Base-by-base conservation (phyloP, 2,888 invertebrate genomes). In the Aspidiotus destructor region DNA sequence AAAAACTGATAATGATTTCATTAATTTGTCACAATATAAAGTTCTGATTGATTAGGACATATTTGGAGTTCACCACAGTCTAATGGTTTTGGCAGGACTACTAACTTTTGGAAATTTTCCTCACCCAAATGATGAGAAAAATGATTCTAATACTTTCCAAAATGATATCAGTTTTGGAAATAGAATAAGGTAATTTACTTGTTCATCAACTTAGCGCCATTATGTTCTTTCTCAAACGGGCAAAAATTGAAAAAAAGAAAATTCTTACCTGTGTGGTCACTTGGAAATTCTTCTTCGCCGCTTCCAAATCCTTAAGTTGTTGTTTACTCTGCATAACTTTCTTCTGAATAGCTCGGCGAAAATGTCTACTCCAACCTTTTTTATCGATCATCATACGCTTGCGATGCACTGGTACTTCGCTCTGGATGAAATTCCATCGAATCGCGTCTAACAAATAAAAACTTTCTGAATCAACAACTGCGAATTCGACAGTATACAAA, bases 341-440 rank as follows among this genome's bases (percentile, higher is more conserved):
- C 77, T 88, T 88, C 76, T 87, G 86, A 72, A 86, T 79, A 75
- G 86, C 86, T 74, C 85, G 84, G 11, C 84, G 81, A 74, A 83
- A 84, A 75, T 80, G 79, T 73, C 82, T 80, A 1, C 81, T 78
- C n/a, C 77, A 76, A 55, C 63, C 70, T 58, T 73, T 73, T 54
- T 74, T 76, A 11, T 71, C 72, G 7, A 73, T 70, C 11, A 72
- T 71, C 42, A 69, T 75, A 52, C 77, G 75, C 72, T 77, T 71
- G 75, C 73, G 80, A 77, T 76, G 84, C 82, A 77, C 84, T 76
- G 75, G 84, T 75, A 80, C 81, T 77, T 87, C 87, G 70, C 91
- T 92, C 72, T 90, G 89, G 75, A 94, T 88, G 81, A 93, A 94
- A 77, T 92, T 91, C 93, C 93, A 94, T 69, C 92, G 84, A 55